Evolutionary conservation across 2,113 vertebrate genomes (phyloP).

Genomic region (Catharus bicknelli): DNA sequence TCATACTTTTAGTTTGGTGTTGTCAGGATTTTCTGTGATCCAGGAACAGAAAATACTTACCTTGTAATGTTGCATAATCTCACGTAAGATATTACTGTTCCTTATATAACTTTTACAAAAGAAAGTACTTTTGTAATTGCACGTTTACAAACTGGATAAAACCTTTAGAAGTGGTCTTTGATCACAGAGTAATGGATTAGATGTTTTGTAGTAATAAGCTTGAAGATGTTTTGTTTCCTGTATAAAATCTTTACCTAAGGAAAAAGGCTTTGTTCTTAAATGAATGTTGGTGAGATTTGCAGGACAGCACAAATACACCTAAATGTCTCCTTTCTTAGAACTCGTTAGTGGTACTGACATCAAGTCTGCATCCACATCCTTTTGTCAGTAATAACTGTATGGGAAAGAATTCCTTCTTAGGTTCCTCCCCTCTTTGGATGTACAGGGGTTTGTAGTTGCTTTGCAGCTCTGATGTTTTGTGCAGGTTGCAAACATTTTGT

Average conservation of each 20-base stretch:
- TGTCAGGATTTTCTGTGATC: neutral
- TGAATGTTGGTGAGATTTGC: neutral
- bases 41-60: neutral
- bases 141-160: fast-evolving
- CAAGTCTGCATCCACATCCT: neutral
- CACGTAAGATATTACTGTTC: neutral
- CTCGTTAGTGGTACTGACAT: neutral
- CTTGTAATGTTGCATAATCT: neutral
- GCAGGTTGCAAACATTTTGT: neutral
- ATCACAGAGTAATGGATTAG: neutral
- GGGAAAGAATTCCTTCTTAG: neutral
- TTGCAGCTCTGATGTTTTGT: neutral
- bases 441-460: neutral
- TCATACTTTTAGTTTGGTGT: neutral
- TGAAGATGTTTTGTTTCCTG: neutral
- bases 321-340: neutral
- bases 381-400: neutral
- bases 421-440: fast-evolving
- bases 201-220: neutral
- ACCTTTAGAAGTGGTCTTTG: neutral
- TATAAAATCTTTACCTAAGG: neutral
- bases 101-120: neutral
- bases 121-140: neutral
- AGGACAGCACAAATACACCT: neutral
- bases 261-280: neutral